phyloP scores from a whole-genome alignment of 2,888 invertebrate genomes.

The Cheiracanthium punctorium region DNA sequence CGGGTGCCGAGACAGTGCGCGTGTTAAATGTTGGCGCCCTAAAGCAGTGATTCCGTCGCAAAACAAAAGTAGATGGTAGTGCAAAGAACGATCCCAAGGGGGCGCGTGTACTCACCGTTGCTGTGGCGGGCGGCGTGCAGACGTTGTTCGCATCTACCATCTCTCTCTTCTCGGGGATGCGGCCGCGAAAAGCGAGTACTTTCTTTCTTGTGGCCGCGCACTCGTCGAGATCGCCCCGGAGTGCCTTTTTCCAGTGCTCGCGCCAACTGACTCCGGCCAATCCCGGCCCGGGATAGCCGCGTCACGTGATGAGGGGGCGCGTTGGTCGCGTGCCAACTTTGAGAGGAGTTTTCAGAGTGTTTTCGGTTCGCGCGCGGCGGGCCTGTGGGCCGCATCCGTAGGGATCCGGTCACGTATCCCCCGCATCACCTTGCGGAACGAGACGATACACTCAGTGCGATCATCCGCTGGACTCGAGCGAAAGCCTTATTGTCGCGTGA shows the following conservation, averaged over 20 bases:
- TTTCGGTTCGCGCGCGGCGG: constrained; percentile 37
- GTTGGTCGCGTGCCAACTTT: constrained; percentile 66
- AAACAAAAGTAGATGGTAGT: too few species aligned
- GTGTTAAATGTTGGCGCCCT: neutral
- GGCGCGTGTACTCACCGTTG: constrained; percentile 38
- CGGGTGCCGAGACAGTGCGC: too few species aligned
- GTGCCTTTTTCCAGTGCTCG: constrained; percentile 50
- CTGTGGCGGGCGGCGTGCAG: constrained; percentile 36
- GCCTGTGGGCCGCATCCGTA: neutral
- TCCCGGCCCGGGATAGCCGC: neutral
- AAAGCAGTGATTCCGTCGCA: neutral
- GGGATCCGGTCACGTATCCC: neutral
- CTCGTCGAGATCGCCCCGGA: neutral
- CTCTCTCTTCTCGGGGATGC: constrained; percentile 24
- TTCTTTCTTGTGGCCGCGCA: neutral
- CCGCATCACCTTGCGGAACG: too few species aligned
- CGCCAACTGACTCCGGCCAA: constrained; percentile 45
- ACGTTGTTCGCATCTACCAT: constrained; percentile 55
- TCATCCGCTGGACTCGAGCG: too few species aligned
- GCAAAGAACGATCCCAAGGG: constrained; percentile 11
- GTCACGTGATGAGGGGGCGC: constrained; percentile 44
- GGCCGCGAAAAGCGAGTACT: neutral
- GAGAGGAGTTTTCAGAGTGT: constrained; percentile 24
- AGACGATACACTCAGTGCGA: too few species aligned
- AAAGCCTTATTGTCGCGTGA: too few species aligned